Conservation (phyloP, 2,797 vertebrate species). For the Buphagus erythrorhynchus region DNA sequence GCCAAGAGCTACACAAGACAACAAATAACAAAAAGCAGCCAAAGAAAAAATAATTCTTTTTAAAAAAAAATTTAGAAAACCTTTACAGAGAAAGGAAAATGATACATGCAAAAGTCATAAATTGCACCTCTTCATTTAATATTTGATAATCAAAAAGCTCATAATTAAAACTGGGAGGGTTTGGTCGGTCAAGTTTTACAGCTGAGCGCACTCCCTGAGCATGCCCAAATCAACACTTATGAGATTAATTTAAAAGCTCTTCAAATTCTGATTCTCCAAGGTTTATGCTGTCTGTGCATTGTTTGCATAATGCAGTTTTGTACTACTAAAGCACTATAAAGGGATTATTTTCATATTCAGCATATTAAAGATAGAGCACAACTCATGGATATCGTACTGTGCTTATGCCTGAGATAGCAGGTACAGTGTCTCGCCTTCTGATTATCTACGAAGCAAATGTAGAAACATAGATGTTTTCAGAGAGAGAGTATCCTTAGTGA, state of each 20-base stretch:
- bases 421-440: conserved; percentile 67
- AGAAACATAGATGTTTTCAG: conserved; percentile 65
- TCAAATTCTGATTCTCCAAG: conserved; percentile 71
- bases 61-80: not conserved
- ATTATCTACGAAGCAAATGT: conserved; percentile 69
- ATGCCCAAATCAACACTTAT: conserved; percentile 63
- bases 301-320: conserved; percentile 79
- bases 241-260: conserved; percentile 79
- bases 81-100: not conserved
- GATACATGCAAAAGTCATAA: not conserved
- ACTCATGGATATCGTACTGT: conserved; percentile 64
- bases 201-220: conserved; percentile 45
- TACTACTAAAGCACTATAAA: conserved; percentile 67
- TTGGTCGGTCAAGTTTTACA: conserved; percentile 69
- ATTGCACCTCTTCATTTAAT: conserved; percentile 36
- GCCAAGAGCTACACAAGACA: not conserved
- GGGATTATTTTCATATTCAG: conserved; percentile 78
- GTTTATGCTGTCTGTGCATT: conserved; percentile 71
- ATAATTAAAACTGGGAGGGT: conserved; percentile 71
- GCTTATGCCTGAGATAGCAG: conserved; percentile 75
- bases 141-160: conserved; percentile 45
- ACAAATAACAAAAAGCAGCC: conserved; percentile 4
- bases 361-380: conserved; percentile 71
- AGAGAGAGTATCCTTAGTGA: conserved; percentile 69
- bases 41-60: not conserved